Base-by-base conservation (phyloP, 2,113 vertebrate genomes). In the Acinonyx jubatus region DNA sequence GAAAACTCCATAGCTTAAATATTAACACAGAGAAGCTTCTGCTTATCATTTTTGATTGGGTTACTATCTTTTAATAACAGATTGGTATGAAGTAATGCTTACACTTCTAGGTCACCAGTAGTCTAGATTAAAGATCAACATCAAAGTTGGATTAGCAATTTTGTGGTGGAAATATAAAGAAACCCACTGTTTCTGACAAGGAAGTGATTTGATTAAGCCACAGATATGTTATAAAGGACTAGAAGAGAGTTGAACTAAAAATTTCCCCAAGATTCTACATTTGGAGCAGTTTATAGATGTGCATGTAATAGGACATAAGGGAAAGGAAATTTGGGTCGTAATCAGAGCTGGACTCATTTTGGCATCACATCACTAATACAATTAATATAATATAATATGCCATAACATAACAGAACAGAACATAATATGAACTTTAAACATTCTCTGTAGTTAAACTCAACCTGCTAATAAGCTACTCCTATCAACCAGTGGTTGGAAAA, bases 111-210 rank as follows among this genome's bases (percentile, higher is more conserved):
- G n/a, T 68, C n/a, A 80, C 21, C 68, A 84, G 12, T 33, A 80
- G 57, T 65, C 63, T 21, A 95, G 74, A 95, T 74, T 81, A 84
- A 95, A 96, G 38, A 86, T 71, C 15, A 89, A 11, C 36, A 57
- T 92, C n/a, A n/a, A 92, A 63, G 12, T 73, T 91, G 85, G 45
- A 45, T 73, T 65, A 87, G 79, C 93, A 90, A 94, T 83, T 69
- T 82, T 83, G 1, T 85, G 31, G n/a, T 80, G 23, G 71, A 96
- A 96, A 50, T 65, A 83, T 52, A 94, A 92, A 76, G 31, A 94
- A 86, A 68, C 80, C 33, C 15, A 74, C 57, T 85, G 31, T 94
- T 97, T 82, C 90, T 94, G 65, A 95, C 18, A 85, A 96, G 79
- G 7, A 45, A 68, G 50, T 83, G n/a, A 91, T 93, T 93, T 95